Conservation (phyloP, 64 coral and sea anemone genomes). For the Actinia equina region DNA sequence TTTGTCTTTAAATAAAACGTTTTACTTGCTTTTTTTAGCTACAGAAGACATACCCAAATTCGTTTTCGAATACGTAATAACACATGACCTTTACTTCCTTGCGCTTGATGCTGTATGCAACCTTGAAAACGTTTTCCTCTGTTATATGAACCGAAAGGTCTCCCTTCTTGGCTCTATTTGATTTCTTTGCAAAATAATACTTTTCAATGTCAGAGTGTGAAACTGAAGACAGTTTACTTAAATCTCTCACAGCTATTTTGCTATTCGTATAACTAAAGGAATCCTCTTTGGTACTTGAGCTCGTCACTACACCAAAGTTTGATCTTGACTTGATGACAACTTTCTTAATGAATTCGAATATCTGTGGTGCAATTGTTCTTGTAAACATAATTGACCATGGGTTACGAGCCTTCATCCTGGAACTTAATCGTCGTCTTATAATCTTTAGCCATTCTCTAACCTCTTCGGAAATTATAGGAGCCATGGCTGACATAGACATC, state of each 20-base stretch:
- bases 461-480: conserved; percentile 19
- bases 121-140: conserved; percentile 55
- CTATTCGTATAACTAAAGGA: too few species aligned
- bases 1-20: neutral
- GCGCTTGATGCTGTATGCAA: conserved; percentile 13
- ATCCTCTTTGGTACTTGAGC: too few species aligned
- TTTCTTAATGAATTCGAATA: conserved; percentile 32
- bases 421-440: conserved; percentile 34
- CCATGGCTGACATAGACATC: too few species aligned
- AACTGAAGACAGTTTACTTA: neutral
- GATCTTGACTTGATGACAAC: conserved; percentile 28
- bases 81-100: conserved; percentile 29
- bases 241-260: conserved; percentile 23
- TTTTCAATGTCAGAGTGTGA: neutral
- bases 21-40: conserved; percentile 15
- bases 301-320: conserved; percentile 31
- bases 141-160: conserved; percentile 32
- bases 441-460: conserved; percentile 52
- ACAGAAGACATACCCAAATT: conserved; percentile 62
- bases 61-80: conserved; percentile 47
- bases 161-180: conserved; percentile 44
- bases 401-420: conserved; percentile 40
- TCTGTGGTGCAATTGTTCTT: conserved; percentile 34
- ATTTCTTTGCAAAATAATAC: conserved; percentile 37
- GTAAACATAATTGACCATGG: conserved; percentile 52